phyloP scores from a whole-genome alignment of 2,888 invertebrate species.

The Gerosis bhagava region DNA sequence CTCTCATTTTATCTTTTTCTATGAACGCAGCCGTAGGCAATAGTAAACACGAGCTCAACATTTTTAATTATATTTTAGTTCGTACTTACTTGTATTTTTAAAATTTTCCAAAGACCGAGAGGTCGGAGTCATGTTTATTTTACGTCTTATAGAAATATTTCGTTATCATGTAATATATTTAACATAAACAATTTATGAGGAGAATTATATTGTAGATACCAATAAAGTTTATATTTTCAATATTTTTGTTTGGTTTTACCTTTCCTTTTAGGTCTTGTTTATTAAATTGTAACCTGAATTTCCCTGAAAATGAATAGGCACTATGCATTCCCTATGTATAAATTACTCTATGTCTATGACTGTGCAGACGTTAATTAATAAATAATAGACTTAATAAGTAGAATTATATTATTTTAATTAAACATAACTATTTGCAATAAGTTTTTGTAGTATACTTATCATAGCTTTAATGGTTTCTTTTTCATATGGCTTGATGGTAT shows the following conservation, averaged over 20 bases:
- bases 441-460: no score
- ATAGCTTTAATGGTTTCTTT: no score
- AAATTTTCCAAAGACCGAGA: conserved; percentile 61
- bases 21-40: conserved; percentile 3
- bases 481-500: no score
- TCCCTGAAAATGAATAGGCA: no score
- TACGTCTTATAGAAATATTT: conserved; percentile 58
- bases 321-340: no score
- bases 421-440: no score
- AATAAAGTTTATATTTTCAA: conserved; percentile 68
- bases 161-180: conserved; percentile 71
- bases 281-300: no score
- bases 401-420: no score
- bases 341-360: no score
- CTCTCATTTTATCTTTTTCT: neutral
- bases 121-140: conserved; percentile 77
- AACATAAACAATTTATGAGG: conserved; percentile 57
- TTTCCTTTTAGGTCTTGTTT: conserved; percentile 26
- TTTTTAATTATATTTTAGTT: conserved; percentile 37
- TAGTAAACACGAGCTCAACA: conserved; percentile 13
- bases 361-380: no score
- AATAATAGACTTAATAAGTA: no score
- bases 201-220: conserved; percentile 73
- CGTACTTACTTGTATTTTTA: conserved; percentile 43
- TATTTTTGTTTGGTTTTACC: conserved; percentile 26